Conservation (phyloP, 2,113 vertebrate genomes). For the Cebus imitator region DNA sequence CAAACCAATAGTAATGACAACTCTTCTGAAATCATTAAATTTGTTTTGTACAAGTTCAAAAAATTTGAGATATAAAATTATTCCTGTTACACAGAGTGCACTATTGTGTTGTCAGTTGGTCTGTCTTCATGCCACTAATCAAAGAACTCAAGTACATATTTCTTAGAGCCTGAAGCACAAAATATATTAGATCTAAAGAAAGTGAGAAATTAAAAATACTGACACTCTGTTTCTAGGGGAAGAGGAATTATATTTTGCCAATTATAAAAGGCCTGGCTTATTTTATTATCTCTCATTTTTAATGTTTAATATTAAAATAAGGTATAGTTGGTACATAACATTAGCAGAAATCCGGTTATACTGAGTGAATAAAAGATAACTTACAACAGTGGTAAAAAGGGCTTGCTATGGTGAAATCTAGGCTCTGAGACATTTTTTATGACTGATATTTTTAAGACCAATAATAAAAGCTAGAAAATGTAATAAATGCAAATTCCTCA, state of each 20-base stretch:
- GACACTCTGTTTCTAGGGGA: background rate
- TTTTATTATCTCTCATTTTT: slow-evolving; percentile 17
- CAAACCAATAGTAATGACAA: background rate
- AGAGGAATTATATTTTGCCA: slow-evolving; percentile 8
- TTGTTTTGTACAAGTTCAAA: background rate
- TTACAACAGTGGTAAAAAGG: background rate
- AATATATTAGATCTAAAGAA: background rate
- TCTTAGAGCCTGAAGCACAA: background rate
- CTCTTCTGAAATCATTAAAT: slow-evolving; percentile 12
- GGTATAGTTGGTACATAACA: background rate
- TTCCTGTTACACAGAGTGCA: background rate
- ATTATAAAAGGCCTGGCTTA: background rate
- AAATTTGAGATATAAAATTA: slow-evolving; percentile 48
- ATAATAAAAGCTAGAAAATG: slow-evolving; percentile 14
- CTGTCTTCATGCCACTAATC: slow-evolving; percentile 14
- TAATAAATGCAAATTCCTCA: background rate
- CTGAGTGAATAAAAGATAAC: slow-evolving; percentile 33
- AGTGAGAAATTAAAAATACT: slow-evolving; percentile 44
- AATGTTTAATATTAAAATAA: slow-evolving; percentile 32
- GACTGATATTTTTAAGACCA: background rate
- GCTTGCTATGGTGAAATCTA: background rate
- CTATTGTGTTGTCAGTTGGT: background rate
- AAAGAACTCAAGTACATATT: slow-evolving; percentile 33
- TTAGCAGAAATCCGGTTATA: slow-evolving; percentile 22
- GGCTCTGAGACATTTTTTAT: background rate